These are phyloP conservation scores for Spodoptera frugiperda DNA, from an alignment of 1,140 invertebrate genomes.

Conservation along the genomic window DNA sequence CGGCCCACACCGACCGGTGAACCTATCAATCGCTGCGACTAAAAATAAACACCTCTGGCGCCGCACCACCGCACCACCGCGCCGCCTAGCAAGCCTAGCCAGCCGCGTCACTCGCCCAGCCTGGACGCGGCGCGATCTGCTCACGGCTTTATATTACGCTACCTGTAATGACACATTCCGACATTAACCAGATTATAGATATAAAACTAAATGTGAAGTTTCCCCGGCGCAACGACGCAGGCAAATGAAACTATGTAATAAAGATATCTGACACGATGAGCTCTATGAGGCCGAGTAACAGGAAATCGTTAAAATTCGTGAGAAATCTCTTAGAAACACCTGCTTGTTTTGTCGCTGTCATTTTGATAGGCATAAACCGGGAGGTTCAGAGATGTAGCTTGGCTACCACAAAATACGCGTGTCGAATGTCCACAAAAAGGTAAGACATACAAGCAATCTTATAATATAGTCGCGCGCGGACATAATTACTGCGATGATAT, in stretches of 20 bases:
- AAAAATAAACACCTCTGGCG: conserved; percentile 78
- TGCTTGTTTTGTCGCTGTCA: conserved; percentile 57
- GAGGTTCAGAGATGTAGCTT: background rate
- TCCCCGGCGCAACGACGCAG: conserved; percentile 69
- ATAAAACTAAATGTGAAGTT: conserved; percentile 64
- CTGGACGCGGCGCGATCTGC: conserved; percentile 40
- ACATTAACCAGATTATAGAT: conserved; percentile 70
- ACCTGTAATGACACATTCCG: conserved; percentile 69
- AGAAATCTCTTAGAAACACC: conserved; percentile 73
- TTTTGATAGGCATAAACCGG: conserved; percentile 47
- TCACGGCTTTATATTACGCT: conserved; percentile 60
- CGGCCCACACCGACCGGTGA: conserved; percentile 69
- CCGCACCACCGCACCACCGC: conserved; percentile 54
- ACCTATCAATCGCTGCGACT: conserved; percentile 79
- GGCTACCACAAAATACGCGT: conserved; percentile 59
- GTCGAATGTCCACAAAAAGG: conserved; percentile 64
- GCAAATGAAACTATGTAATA: conserved; percentile 75
- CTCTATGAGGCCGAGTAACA: conserved; percentile 74
- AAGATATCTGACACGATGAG: conserved; percentile 71
- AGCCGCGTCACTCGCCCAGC: conserved; percentile 39
- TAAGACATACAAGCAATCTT: conserved; percentile 72
- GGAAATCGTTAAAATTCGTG: conserved; percentile 84
- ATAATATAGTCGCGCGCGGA: conserved; percentile 78
- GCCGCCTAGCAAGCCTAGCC: conserved; percentile 18
- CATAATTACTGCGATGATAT: conserved; percentile 84